Conservation (phyloP, 2,888 invertebrate species). For the Oithona nana region DNA sequence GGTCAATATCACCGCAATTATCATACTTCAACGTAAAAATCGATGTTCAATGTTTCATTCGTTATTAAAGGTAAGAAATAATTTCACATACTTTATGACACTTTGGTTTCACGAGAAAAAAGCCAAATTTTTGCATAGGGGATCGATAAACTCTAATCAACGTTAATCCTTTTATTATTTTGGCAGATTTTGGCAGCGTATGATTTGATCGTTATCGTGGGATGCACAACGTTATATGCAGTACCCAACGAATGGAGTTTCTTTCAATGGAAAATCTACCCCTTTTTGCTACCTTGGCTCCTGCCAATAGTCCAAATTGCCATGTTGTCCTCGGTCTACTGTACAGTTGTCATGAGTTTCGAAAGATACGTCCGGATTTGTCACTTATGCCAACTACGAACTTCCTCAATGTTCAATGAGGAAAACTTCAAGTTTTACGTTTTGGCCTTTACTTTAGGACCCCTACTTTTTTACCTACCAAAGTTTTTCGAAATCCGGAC, state of each 20-base stretch:
- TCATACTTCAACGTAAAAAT: background rate
- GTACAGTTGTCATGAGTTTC: conserved; percentile 12
- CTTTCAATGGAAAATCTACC: background rate
- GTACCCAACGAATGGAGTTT: conserved; percentile 1
- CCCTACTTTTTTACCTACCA: background rate
- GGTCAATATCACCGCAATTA: background rate
- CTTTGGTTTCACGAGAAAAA: too few species aligned
- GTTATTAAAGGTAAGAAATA: conserved; percentile 10
- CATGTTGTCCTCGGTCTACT: conserved; percentile 12
- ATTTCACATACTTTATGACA: too few species aligned
- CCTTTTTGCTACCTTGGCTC: conserved; percentile 5
- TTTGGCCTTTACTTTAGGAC: background rate
- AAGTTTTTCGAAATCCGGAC: background rate
- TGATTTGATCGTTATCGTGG: conserved; percentile 8
- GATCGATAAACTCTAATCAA: too few species aligned
- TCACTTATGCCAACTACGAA: conserved; percentile 6
- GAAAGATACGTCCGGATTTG: conserved; percentile 14
- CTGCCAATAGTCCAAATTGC: conserved; percentile 16
- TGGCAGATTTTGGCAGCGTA: conserved; percentile 9
- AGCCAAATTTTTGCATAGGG: too few species aligned
- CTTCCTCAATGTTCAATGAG: background rate
- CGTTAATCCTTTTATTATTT: background rate
- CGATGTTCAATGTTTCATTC: background rate
- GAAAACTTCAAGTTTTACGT: conserved; percentile 2
- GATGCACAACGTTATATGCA: conserved; percentile 1